A percentile compares a stretch with the other conserved stretches of the same genome.
Evolutionary conservation across 23 tunicate genomes (phyloP).

Genomic region (Ascidia mentula): DNA sequence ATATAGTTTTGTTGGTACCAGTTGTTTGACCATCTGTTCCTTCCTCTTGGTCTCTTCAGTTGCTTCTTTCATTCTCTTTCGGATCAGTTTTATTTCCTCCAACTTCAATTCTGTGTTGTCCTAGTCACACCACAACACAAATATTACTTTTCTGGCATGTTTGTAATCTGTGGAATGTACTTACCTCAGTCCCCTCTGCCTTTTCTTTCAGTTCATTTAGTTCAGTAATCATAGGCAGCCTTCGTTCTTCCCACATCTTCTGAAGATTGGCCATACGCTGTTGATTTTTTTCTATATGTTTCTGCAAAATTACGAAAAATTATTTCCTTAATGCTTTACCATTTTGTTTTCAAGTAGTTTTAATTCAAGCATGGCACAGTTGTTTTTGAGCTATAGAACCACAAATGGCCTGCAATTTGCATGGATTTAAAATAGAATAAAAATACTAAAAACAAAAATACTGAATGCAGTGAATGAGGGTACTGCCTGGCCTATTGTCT

Average conservation of each 20-base stretch:
- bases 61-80: conserved; percentile 77
- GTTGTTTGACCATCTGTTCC: conserved; percentile 75
- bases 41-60: conserved; percentile 79
- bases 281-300: conserved; percentile 43
- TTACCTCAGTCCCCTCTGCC: conserved; percentile 36
- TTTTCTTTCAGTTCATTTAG: conserved; percentile 43
- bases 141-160: too few species aligned
- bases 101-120: conserved; percentile 59
- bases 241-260: conserved; percentile 81
- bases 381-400: too few species aligned
- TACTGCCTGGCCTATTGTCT: too few species aligned
- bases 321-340: too few species aligned
- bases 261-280: conserved; percentile 44
- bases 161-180: not conserved
- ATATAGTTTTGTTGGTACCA: conserved; percentile 22
- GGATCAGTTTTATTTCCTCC: conserved; percentile 77
- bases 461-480: too few species aligned
- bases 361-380: too few species aligned
- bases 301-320: not conserved
- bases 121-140: conserved; percentile 12
- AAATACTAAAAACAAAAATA: too few species aligned
- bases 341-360: too few species aligned
- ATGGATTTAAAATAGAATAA: too few species aligned
- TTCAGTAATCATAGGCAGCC: conserved; percentile 55
- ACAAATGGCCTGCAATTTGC: too few species aligned